Base-by-base conservation (phyloP, 64 coral and sea anemone genomes). In the Pocillopora damicornis region DNA sequence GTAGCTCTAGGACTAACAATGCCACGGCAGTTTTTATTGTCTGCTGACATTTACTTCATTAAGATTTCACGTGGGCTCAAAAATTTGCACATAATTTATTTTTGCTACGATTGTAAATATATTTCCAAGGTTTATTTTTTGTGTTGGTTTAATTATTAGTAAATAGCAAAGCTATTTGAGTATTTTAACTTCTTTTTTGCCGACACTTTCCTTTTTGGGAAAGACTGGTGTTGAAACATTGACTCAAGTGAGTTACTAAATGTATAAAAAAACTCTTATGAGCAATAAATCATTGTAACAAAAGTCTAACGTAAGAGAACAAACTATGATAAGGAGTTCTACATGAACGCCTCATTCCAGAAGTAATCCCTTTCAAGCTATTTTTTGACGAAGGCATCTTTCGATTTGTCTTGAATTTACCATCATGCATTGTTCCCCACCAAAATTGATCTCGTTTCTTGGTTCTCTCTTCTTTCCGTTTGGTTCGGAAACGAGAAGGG, bases 21-120 rank as follows among this genome's bases (percentile, higher is more conserved):
- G 67, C 22, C 5, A 71, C 22, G 20, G 67, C 20, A 23, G 51
- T 51, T 66, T 30, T 18, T 57, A 56, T 1, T 57, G 45, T 42
- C 36, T 51, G 20, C 81, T 72, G 8, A 68, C 58, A 69, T 20
- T 72, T 68, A 22, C 13, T 85, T 85, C 63, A 72, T 85, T 22
- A 7, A 56, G 37, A 18, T 57, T 72, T 83, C 58, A 11, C 5
- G 12, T 37, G 18, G 18, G 12, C 17, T 38, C 58, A 11, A 45
- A 85, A 57, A 51, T 72, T 18, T 57, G 80, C 62, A 45, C 63
- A 72, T 16, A 58, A 72, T 85, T 85, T 85, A 85, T 85, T 85
- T 83, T 83, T 85, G 77, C 64, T 85, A 85, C 81, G 65, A 85
- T 65, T 85, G 81, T 85, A 72, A 13, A 85, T 85, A 85, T 57